Evolutionary conservation across 2,797 vertebrate species (phyloP).

Genomic region (Ibycter americanus): DNA sequence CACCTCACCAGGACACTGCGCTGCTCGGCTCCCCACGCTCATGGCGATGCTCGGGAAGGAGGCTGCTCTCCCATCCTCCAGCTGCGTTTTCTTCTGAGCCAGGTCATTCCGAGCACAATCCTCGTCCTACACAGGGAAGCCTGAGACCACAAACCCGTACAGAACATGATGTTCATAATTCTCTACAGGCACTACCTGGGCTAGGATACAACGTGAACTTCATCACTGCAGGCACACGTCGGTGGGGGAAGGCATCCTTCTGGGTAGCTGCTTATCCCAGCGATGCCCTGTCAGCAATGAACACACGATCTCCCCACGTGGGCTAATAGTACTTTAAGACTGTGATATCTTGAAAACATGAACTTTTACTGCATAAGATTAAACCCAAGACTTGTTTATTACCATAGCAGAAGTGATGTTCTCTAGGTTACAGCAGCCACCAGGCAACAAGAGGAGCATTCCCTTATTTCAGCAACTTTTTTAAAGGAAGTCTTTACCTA

Average conservation of each 20-base stretch:
- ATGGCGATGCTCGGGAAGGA: neutral
- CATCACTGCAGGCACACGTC: too few species aligned
- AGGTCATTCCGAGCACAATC: neutral
- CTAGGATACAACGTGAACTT: neutral
- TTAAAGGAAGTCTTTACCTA: neutral
- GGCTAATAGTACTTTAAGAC: neutral
- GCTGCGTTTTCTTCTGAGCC: neutral
- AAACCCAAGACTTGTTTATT: neutral
- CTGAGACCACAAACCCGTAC: neutral
- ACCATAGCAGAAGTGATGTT: neutral
- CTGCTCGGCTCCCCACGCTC: accelerated
- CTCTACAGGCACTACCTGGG: neutral
- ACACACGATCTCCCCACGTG: accelerated
- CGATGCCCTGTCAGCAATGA: too few species aligned
- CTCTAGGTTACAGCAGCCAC: neutral
- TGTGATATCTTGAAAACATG: neutral
- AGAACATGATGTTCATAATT: neutral
- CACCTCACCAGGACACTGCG: accelerated
- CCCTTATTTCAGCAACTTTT: neutral
- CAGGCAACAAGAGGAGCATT: neutral
- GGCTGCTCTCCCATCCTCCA: neutral
- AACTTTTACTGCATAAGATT: neutral
- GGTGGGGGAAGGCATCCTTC: neutral
- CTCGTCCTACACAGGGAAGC: neutral
- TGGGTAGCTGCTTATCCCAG: too few species aligned